phyloP scores from a whole-genome alignment of 1,140 invertebrate genomes.

The Drosophila pachea region DNA sequence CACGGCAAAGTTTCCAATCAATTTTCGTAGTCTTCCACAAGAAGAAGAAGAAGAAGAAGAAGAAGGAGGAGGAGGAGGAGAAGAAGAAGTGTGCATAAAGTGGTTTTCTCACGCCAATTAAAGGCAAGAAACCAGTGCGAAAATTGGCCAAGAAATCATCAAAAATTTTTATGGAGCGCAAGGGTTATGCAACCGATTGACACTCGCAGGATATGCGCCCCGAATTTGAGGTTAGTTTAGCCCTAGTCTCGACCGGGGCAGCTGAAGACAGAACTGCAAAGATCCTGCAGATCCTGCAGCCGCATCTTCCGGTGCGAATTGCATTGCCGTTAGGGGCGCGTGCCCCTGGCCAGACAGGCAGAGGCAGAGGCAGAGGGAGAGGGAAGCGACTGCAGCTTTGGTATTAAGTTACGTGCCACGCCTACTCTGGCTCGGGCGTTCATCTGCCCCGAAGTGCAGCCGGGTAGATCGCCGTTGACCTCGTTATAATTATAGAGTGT shows the following conservation, averaged over 20 bases:
- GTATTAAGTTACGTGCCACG: slow-evolving; percentile 67
- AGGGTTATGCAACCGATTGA: slow-evolving; percentile 43
- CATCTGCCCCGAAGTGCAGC: slow-evolving; percentile 19
- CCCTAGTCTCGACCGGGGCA: not conserved
- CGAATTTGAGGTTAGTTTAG: slow-evolving; percentile 4
- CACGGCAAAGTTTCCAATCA: slow-evolving; percentile 36
- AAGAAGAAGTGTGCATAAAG: slow-evolving; percentile 13
- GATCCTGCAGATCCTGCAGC: slow-evolving; percentile 1
- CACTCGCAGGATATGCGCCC: slow-evolving; percentile 10
- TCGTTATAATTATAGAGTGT: slow-evolving; percentile 69
- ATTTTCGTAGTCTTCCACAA: slow-evolving; percentile 5
- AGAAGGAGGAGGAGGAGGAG: not conserved
- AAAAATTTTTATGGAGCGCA: slow-evolving; percentile 3
- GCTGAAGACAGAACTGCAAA: slow-evolving; percentile 25
- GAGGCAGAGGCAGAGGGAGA: too few species aligned
- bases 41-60: slow-evolving; percentile 13
- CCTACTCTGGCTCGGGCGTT: slow-evolving; percentile 14
- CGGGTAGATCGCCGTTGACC: slow-evolving; percentile 52
- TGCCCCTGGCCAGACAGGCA: slow-evolving; percentile 30
- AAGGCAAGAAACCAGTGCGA: slow-evolving; percentile 12
- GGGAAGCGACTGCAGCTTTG: slow-evolving; percentile 58
- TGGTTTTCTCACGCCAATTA: slow-evolving; percentile 68
- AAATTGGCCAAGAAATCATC: slow-evolving; percentile 1
- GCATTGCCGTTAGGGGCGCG: slow-evolving; percentile 49
- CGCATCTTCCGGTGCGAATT: slow-evolving; percentile 64